Percentiles rank a stretch among this genome's conserved stretches.
phyloP scores from a whole-genome alignment of 2,113 vertebrate species.

The Hystrix brachyura region DNA sequence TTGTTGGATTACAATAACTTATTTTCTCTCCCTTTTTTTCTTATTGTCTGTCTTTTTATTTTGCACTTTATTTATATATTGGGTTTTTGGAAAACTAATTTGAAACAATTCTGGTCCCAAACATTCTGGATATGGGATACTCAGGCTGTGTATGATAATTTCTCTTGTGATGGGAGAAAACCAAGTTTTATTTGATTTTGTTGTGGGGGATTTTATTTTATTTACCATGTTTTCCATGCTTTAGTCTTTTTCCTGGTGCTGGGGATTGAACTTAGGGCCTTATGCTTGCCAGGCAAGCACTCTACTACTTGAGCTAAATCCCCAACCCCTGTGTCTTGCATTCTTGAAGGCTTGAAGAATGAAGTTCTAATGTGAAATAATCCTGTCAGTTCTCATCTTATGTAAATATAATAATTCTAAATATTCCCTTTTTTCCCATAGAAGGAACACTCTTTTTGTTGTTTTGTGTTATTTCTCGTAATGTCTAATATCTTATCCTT shows the following conservation, averaged over 20 bases:
- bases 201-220: neutral
- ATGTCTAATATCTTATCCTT: neutral
- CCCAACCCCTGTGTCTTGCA: neutral
- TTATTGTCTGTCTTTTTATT: neutral
- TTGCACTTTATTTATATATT: neutral
- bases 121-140: neutral
- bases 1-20: neutral
- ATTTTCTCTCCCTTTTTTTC: neutral
- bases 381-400: neutral
- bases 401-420: neutral
- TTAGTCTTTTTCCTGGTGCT: too few relatives aligned
- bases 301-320: too few relatives aligned
- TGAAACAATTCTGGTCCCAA: neutral
- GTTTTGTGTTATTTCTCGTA: neutral
- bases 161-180: neutral
- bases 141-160: neutral
- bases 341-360: neutral
- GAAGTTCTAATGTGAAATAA: neutral
- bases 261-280: too few relatives aligned
- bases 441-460: slow-evolving; percentile 21
- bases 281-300: too few relatives aligned
- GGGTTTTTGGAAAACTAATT: neutral
- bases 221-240: neutral
- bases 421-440: neutral
- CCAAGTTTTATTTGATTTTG: neutral